Percentiles rank a stretch among this genome's conserved stretches.
Conservation (phyloP, 2,797 vertebrate species). For the Euphonia xanthogaster region DNA sequence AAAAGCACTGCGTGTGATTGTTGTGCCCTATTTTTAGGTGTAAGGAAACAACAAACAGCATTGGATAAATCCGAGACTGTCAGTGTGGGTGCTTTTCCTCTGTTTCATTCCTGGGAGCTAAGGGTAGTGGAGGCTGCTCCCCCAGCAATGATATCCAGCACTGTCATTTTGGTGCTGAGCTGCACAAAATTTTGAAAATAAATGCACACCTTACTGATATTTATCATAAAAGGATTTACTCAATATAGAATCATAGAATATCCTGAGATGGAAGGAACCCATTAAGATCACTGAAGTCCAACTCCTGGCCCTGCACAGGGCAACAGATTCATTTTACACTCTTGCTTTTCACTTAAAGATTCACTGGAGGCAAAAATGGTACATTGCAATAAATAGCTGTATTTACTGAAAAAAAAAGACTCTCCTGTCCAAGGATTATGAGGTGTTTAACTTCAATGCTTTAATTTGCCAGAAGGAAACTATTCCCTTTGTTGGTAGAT, state of each 20-base stretch:
- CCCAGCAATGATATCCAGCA: neutral
- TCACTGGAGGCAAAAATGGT: neutral
- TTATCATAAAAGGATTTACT: neutral
- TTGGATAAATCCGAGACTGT: neutral
- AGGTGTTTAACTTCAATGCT: constrained; percentile 19
- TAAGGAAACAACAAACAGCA: neutral
- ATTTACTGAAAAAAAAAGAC: neutral
- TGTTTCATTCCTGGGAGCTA: neutral
- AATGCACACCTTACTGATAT: neutral
- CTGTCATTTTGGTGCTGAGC: neutral
- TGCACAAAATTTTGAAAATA: neutral
- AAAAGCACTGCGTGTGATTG: neutral
- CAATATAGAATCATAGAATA: neutral
- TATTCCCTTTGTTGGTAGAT: constrained; percentile 51
- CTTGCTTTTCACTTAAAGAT: neutral
- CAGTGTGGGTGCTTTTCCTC: neutral
- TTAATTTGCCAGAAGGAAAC: constrained; percentile 37
- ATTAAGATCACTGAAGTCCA: neutral
- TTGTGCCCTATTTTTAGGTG: neutral
- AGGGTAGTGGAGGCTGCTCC: neutral
- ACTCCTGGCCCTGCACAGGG: neutral
- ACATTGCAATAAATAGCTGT: neutral
- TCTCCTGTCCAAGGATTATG: constrained; percentile 4
- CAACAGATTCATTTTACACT: neutral
- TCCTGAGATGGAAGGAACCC: neutral